Evolutionary conservation across 2,797 vertebrate species (phyloP).

Genomic region (Aselliscus stoliczkanus): DNA sequence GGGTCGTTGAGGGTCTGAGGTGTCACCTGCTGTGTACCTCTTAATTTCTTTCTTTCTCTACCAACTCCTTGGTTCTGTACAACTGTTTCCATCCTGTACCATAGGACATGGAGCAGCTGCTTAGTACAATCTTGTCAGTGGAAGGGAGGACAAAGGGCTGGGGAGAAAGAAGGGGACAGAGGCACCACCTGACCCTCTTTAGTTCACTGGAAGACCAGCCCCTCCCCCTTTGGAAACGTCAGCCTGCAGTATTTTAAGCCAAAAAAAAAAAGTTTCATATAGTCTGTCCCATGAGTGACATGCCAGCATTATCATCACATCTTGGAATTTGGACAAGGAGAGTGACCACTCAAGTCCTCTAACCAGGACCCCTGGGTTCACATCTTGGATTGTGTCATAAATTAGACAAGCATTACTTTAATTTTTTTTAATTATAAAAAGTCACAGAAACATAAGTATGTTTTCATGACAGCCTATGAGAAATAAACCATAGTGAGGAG

Average conservation of each 20-base stretch:
- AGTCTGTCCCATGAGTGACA: not conserved
- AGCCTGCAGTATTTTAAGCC: not conserved
- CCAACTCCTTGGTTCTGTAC: not conserved
- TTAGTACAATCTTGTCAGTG: too few species aligned
- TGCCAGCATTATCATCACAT: not conserved
- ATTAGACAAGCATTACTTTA: not conserved
- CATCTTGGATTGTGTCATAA: not conserved
- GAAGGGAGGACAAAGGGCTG: not conserved
- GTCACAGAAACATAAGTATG: not conserved
- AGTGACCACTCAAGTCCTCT: not conserved
- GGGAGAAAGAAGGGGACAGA: too few species aligned
- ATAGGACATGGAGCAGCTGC: rapidly evolving
- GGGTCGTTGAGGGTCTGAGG: rapidly evolving
- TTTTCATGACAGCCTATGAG: not conserved
- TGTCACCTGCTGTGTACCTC: not conserved
- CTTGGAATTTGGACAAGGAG: not conserved
- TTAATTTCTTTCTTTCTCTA: not conserved
- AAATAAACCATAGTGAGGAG: not conserved
- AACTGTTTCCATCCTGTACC: rapidly evolving
- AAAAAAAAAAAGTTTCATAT: rapidly evolving
- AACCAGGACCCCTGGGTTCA: not conserved
- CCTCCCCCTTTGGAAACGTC: not conserved
- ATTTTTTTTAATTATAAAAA: not conserved
- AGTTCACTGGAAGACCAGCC: not conserved
- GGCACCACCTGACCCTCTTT: not conserved